Percentiles rank a stretch among this genome's conserved stretches.
phyloP scores from a whole-genome alignment of 2,888 invertebrate species.

The Phalera bucephala region DNA sequence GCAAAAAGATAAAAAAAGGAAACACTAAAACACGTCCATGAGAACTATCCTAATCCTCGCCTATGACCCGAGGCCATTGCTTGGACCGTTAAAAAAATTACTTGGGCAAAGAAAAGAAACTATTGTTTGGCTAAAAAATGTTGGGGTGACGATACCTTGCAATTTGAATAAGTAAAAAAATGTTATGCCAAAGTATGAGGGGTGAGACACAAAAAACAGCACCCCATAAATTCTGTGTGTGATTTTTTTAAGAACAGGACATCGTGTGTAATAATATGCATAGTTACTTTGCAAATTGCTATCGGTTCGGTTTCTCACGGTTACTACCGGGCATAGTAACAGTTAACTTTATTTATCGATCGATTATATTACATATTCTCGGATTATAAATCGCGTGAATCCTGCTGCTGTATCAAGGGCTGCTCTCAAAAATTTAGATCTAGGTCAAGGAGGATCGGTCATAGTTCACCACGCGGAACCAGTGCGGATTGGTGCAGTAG shows the following conservation, averaged over 20 bases:
- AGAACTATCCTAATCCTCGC: constrained; percentile 70
- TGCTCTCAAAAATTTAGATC: no score
- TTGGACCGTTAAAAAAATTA: constrained; percentile 71
- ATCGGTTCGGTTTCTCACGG: constrained; percentile 74
- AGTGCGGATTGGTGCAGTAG: no score
- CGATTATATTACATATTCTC: no score
- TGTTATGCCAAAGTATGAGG: constrained; percentile 38
- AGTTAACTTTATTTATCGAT: no score
- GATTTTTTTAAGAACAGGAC: constrained; percentile 68
- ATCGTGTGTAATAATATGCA: constrained; percentile 58
- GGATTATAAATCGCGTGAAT: no score
- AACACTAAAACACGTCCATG: constrained; percentile 64
- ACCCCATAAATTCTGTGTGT: constrained; percentile 46
- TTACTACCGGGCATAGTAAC: no score
- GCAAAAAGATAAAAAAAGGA: constrained; percentile 56
- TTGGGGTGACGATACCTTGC: constrained; percentile 64
- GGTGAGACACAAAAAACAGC: constrained; percentile 64
- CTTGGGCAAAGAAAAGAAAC: constrained; percentile 60
- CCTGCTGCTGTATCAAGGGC: no score
- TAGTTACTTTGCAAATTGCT: constrained; percentile 65
- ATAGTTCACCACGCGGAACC: no score
- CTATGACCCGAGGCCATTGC: constrained; percentile 77
- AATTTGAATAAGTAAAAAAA: constrained; percentile 74
- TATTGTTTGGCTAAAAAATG: constrained; percentile 75
- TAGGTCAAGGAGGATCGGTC: no score